These are phyloP conservation scores for Anas capensis DNA, from an alignment of 2,797 vertebrate genomes.

Conservation along the genomic window DNA sequence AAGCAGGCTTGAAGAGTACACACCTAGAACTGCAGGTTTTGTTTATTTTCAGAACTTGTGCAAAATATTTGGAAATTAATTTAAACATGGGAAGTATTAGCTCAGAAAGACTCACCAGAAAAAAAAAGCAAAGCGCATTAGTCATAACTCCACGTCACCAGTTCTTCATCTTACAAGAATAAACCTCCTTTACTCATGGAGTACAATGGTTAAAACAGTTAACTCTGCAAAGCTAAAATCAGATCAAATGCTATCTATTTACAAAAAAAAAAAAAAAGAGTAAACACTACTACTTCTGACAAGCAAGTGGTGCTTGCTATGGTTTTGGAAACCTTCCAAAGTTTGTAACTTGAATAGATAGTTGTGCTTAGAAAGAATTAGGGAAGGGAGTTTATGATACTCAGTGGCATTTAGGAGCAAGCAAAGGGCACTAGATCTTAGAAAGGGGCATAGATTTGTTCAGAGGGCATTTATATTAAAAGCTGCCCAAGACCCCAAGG, in stretches of 20 bases:
- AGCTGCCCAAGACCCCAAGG: neutral
- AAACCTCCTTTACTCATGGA: neutral
- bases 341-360: neutral
- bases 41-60: neutral
- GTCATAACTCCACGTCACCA: neutral
- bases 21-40: constrained; percentile 37
- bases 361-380: constrained; percentile 24
- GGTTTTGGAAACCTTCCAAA: constrained; percentile 22
- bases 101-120: neutral
- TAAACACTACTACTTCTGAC: constrained; percentile 17
- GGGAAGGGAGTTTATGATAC: neutral
- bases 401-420: neutral
- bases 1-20: constrained; percentile 25
- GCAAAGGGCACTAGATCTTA: neutral
- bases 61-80: constrained; percentile 57
- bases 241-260: neutral
- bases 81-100: constrained; percentile 57
- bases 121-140: neutral
- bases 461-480: neutral
- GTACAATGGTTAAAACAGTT: neutral
- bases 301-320: neutral
- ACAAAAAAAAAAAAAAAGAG: neutral
- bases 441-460: neutral
- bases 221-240: neutral
- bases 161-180: neutral